Percentiles rank a stretch among this genome's conserved stretches.
These are phyloP conservation scores for Psittacus erithacus DNA, from an alignment of 2,113 vertebrate species.

Conservation along the genomic window DNA sequence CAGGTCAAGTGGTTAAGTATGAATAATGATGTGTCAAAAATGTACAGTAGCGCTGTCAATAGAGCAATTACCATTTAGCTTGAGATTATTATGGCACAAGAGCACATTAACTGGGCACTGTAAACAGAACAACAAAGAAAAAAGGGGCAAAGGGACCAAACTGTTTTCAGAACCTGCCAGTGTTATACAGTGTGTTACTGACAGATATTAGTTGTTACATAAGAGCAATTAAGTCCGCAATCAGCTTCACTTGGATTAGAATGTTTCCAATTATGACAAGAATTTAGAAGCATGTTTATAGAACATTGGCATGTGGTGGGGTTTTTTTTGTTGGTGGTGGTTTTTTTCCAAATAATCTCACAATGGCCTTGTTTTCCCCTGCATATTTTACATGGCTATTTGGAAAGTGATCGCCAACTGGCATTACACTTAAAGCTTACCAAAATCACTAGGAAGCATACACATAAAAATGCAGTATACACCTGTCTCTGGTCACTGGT, in stretches of 20 bases:
- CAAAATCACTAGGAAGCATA: not conserved
- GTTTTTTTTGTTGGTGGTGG: not conserved
- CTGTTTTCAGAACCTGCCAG: slow-evolving; percentile 70
- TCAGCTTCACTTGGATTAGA: slow-evolving; percentile 47
- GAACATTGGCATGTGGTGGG: not conserved
- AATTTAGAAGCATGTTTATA: slow-evolving; percentile 27
- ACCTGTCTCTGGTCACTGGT: slow-evolving; percentile 29
- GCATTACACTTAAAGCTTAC: not conserved
- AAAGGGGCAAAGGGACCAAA: slow-evolving; percentile 75
- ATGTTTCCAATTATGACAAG: slow-evolving; percentile 62
- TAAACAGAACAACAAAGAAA: slow-evolving; percentile 82
- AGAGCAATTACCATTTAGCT: slow-evolving; percentile 91
- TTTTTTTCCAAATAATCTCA: not conserved
- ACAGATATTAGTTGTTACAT: slow-evolving; percentile 77
- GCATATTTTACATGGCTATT: not conserved
- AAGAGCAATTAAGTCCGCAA: slow-evolving; percentile 73
- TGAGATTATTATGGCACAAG: slow-evolving; percentile 85
- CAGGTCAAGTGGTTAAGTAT: slow-evolving; percentile 93
- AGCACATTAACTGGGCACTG: slow-evolving; percentile 83
- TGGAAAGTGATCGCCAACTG: not conserved
- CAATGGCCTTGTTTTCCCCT: not conserved
- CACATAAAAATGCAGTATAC: not conserved
- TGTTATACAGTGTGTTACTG: slow-evolving; percentile 49
- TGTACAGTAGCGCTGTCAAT: slow-evolving; percentile 87
- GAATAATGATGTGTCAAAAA: slow-evolving; percentile 93